Base-by-base conservation (phyloP, 1,140 invertebrate genomes). In the Protaetia brevitarsis region DNA sequence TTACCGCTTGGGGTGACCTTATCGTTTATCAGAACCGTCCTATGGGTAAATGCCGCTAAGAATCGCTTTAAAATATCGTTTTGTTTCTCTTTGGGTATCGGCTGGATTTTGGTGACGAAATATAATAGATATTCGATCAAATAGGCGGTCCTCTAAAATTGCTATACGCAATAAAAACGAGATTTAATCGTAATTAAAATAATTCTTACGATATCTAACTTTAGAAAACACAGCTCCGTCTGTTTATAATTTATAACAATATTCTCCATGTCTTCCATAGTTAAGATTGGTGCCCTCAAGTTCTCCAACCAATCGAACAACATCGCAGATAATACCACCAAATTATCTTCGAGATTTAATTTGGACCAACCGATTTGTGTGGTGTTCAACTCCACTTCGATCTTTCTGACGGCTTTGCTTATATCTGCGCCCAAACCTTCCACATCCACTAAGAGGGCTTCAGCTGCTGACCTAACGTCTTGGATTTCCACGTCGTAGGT, bases 101-200 rank as follows among this genome's bases (percentile, higher is more conserved):
- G 87, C 36, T 86, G 82, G 8, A 92, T 77, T 66, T 89, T 84
- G 10, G 82, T 85, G 8, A 91, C 72, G 73, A 92, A 89, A 36
- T 86, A 82, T 3, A 91, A 77, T n/a, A 92, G 73, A 75, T 92
- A 92, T 75, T 92, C 90, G 11, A 91, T 68, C 2, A 90, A 81
- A 67, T 86, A 88, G 37, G 85, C 82, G 36, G 84, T 83, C 61
- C 82, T 86, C 81, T 89, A 77, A 30, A 83, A 81, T 10, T 16
- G 16, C 5, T 6, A 37, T 37, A 13, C 41, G 69, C 10, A 28
- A 30, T 37, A 58, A 56, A 61, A 65, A 62, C 29, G 29, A 11
- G 2, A 57, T 51, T 64, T 10, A 31, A 51, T 23, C 29, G 11
- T 60, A 63, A 19, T 10, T 60, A 5, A 36, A 1, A 59, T 21